Base-by-base conservation (phyloP, 2,888 invertebrate species). In the Mesorhabditis sp. region DNA sequence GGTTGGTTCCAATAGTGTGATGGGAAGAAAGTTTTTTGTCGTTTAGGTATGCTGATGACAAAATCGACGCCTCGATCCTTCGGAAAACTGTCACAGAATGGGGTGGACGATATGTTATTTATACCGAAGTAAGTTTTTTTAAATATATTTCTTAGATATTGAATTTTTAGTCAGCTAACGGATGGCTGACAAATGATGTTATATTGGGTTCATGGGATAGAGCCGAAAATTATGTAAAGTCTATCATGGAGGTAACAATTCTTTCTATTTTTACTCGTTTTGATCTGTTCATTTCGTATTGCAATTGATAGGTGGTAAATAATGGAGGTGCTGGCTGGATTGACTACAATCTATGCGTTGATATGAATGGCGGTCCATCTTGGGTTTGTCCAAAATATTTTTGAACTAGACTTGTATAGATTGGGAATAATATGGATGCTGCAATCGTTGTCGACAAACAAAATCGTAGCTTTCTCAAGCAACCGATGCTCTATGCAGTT, bases 321-420 rank as follows among this genome's bases (percentile, higher is more conserved):
- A 50, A 50, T 50, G 58, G 58, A 13, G 58, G 7, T n/a, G n/a
- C 58, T 50, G 58, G 58, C 7, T 50, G 58, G 58, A 50, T 50
- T 50, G 58, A 50, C 58, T 50, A 50, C n/a, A 50, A 50, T 50
- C n/a, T 50, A n/a, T 50, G 58, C n/a, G 58, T 50, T 50, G 58
- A 50, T 50, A 50, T n/a, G n/a, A 50, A n/a, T 50, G 58, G 58
- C 1, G 58, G 58, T 13, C 58, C 58, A 50, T 50, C 58, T 50
- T 50, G 58, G 58, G 58, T 50, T 50, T n/a, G 58, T n/a, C 7
- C n/a, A 50, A 10, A 50, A 50, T 50, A 50, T 13, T 10, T 50
- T 13, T n/a, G 58, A 50, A 13, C 10, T 10, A 13, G 58, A n/a
- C 58, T 50, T 50, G 28, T 28, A 28, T n/a, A 50, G 58, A 50